A percentile compares a stretch with the other conserved stretches of the same genome.
phyloP scores from a whole-genome alignment of 2,888 invertebrate genomes.

The Atrina japonica region DNA sequence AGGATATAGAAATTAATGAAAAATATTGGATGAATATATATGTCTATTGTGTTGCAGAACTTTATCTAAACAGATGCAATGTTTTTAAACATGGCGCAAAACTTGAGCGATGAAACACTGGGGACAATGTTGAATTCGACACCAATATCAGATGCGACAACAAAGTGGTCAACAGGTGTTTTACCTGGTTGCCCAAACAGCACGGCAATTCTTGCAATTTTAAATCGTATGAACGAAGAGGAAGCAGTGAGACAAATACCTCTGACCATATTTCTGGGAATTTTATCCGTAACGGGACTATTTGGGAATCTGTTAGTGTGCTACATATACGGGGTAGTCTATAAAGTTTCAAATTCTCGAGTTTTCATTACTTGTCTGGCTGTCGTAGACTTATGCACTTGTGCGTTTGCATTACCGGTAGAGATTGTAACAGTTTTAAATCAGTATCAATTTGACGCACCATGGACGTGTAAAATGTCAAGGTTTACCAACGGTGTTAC shows the following conservation, averaged over 20 bases:
- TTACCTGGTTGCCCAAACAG: too few species aligned
- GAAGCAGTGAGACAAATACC: conserved; percentile 53
- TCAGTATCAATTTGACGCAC: conserved; percentile 50
- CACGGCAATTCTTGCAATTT: too few species aligned
- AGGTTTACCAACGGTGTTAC: conserved; percentile 51
- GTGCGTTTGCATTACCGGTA: conserved; percentile 54
- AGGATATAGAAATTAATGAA: too few species aligned
- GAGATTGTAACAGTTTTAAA: conserved; percentile 50
- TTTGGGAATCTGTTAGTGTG: conserved; percentile 55
- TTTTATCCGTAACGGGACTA: conserved; percentile 47
- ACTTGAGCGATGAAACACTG: too few species aligned
- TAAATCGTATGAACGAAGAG: conserved; percentile 33
- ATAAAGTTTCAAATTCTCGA: conserved; percentile 53
- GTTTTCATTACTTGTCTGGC: conserved; percentile 54
- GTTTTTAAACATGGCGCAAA: too few species aligned
- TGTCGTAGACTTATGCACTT: conserved; percentile 55
- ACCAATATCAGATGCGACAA: too few species aligned
- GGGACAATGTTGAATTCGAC: too few species aligned
- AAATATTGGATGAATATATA: too few species aligned
- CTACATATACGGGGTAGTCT: conserved; percentile 52
- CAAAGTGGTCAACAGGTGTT: too few species aligned
- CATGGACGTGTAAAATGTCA: conserved; percentile 52
- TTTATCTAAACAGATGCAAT: too few species aligned
- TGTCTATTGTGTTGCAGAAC: too few species aligned
- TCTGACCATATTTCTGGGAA: conserved; percentile 45